A percentile compares a stretch with the other conserved stretches of the same genome.
Conservation (phyloP, 37 sponge, comb jelly and placozoan species). For the Cliona cf. orientalis region DNA sequence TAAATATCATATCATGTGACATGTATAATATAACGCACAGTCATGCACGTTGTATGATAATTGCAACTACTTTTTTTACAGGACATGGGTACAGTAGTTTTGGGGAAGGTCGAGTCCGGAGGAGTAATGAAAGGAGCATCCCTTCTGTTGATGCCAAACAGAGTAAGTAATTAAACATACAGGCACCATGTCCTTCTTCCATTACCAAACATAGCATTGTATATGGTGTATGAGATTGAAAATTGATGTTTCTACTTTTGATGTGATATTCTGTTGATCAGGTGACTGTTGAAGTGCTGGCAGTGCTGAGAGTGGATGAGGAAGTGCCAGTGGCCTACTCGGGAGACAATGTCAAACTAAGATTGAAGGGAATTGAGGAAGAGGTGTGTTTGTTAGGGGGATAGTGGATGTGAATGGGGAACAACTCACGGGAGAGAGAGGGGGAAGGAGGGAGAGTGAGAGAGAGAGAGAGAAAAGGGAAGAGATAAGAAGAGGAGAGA, state of each 20-base stretch:
- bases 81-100: constrained; percentile 98
- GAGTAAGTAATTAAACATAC: too few relatives aligned
- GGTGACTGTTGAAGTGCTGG: constrained; percentile 81
- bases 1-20: too few relatives aligned
- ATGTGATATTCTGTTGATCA: constrained; percentile 4
- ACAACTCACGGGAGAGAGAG: too few relatives aligned
- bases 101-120: constrained; percentile 97
- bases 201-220: background rate
- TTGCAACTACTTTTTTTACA: constrained; percentile 10
- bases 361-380: constrained; percentile 96
- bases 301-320: constrained; percentile 83
- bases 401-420: too few relatives aligned
- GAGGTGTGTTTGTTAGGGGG: constrained; percentile 88
- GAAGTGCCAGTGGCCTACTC: constrained; percentile 78
- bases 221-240: background rate
- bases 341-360: constrained; percentile 95
- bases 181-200: background rate
- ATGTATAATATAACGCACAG: too few relatives aligned
- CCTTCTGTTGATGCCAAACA: constrained; percentile 97
- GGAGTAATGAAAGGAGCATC: constrained; percentile 66
- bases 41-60: too few relatives aligned
- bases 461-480: too few relatives aligned
- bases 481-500: too few relatives aligned
- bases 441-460: too few relatives aligned
- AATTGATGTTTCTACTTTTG: background rate